Conservation (phyloP, 2,113 vertebrate genomes). For the Sprattus sprattus region DNA sequence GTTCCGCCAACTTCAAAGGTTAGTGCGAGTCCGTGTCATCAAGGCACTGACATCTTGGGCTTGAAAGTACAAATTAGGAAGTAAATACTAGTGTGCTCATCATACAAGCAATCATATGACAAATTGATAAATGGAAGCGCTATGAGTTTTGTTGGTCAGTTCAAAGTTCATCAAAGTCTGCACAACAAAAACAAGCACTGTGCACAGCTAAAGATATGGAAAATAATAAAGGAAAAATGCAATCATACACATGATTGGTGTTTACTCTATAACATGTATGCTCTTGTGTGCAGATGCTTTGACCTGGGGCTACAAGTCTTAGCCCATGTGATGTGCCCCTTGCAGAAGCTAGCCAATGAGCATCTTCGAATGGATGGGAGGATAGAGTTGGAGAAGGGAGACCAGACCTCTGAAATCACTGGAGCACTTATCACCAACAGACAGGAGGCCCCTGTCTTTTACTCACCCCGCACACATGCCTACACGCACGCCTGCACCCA, state of each 20-base stretch:
- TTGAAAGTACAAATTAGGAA: neutral
- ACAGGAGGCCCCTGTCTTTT: slow-evolving; percentile 14
- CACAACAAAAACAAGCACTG: neutral
- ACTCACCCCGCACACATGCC: neutral
- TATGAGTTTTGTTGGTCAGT: neutral
- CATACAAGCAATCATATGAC: neutral
- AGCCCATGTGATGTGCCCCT: slow-evolving; percentile 43
- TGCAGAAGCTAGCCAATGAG: slow-evolving; percentile 40
- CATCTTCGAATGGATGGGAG: slow-evolving; percentile 57
- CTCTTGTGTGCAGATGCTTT: slow-evolving; percentile 56
- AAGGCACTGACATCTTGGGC: neutral
- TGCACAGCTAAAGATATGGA: neutral
- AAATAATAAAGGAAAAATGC: neutral
- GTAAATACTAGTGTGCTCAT: neutral
- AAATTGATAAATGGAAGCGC: neutral
- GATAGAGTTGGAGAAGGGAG: slow-evolving; percentile 36
- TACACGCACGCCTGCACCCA: neutral
- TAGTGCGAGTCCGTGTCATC: slow-evolving; percentile 28
- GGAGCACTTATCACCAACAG: slow-evolving; percentile 24
- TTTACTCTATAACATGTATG: neutral
- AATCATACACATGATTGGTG: neutral
- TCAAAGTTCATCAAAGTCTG: neutral
- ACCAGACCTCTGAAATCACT: slow-evolving; percentile 27
- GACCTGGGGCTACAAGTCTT: slow-evolving; percentile 59
- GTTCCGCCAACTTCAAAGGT: slow-evolving; percentile 70